Base-by-base conservation (phyloP, 2,888 invertebrate genomes). In the Drosophila diplacantha region DNA sequence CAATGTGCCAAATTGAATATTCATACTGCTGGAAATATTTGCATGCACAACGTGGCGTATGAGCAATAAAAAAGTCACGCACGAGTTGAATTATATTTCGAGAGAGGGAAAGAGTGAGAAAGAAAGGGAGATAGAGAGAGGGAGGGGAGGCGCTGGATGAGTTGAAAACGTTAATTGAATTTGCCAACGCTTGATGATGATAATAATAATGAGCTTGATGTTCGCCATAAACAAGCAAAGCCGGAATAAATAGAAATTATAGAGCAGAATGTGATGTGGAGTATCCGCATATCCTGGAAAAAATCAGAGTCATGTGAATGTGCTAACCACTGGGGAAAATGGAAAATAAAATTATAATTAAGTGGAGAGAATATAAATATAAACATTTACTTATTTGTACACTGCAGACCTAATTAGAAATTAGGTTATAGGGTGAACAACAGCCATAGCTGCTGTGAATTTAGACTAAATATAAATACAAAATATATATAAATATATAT, bases 41-140 rank as follows among this genome's bases (percentile, higher is more conserved):
- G 69, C 61, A 66, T 74, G 81, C 72, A 58, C 69, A 71, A 43
- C 83, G 68, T 53, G 74, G 64, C 83, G 74, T 69, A 83, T 74
- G 44, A 61, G 82, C 66, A 79, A 72, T 83, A 75, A 71, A 81
- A 75, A 60, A 71, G 64, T 62, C 72, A 69, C 64, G 67, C 68
- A 63, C 71, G 75, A 62, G 65, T 67, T 74, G 64, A 58, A 69
- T 46, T 37, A 47, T 52, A 66, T 32, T 49, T 37, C 43, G 31
- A 5, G 18, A n/a, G 35, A 22, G 9, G 3, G 29, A 8, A 16
- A 11, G 34, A 22, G 29, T 24, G 8, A 2, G 49, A 20, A n/a
- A 18, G 18, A 9, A 9, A 11, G n/a, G 20, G 26, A 9, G 24
- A 43, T 2, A 16, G 2, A 6, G 9, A 18, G 18, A 29, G 7